Evolutionary conservation across 2,113 vertebrate species (phyloP).

Genomic region (Phycodurus eques): DNA sequence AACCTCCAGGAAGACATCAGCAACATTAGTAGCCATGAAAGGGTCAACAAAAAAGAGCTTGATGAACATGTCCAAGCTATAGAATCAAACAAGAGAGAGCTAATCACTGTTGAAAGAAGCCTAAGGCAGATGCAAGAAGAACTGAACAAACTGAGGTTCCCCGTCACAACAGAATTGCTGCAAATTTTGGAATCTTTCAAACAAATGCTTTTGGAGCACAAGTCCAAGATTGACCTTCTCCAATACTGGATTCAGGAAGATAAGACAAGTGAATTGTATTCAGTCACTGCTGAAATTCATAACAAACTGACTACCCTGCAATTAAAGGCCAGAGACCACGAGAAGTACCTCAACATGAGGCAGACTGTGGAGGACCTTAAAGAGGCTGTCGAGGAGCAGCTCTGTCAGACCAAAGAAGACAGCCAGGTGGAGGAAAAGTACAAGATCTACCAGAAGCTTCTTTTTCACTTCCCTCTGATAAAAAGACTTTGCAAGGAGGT

Average conservation of each 20-base stretch:
- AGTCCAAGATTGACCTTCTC: constrained; percentile 59
- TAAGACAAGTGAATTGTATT: constrained; percentile 58
- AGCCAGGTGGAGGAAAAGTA: constrained; percentile 56
- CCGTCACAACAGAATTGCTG: constrained; percentile 63
- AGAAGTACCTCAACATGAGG: constrained; percentile 70
- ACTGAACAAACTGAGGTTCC: constrained; percentile 56
- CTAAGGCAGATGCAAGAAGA: constrained; percentile 60
- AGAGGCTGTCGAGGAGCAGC: constrained; percentile 68
- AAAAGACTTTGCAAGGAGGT: constrained; percentile 66
- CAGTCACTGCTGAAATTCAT: constrained; percentile 65
- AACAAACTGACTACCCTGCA: constrained; percentile 64
- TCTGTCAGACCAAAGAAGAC: constrained; percentile 55
- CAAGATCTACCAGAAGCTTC: constrained; percentile 69
- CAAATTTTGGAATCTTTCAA: constrained; percentile 53
- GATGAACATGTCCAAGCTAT: constrained; percentile 61
- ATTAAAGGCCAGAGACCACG: constrained; percentile 56
- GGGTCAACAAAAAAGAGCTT: constrained; percentile 69
- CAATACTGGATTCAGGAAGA: constrained; percentile 50
- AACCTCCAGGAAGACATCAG: constrained; percentile 75
- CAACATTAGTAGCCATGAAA: constrained; percentile 70
- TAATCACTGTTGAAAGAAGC: constrained; percentile 67
- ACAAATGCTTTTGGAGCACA: constrained; percentile 63
- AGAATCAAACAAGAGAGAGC: constrained; percentile 65
- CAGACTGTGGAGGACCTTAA: constrained; percentile 69
- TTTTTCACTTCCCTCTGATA: constrained; percentile 71